phyloP scores from a whole-genome alignment of 2,888 invertebrate species.

The Agrotis segetum region DNA sequence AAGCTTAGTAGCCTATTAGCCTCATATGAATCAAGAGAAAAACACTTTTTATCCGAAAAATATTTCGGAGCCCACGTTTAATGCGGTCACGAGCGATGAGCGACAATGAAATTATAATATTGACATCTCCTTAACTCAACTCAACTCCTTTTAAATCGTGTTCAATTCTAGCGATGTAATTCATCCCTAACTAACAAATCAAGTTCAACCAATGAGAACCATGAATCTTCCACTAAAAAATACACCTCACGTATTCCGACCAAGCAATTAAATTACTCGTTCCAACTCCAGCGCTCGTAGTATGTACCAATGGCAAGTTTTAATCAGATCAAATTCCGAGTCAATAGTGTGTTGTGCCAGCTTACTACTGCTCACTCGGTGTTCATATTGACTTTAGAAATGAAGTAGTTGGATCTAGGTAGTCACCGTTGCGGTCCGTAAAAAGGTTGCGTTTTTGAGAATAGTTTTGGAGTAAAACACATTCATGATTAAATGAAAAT shows the following conservation, averaged over 20 bases:
- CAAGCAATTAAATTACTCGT: constrained; percentile 3
- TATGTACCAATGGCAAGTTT: constrained; percentile 1
- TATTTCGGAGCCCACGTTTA: too few species aligned
- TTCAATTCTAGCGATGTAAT: too few species aligned
- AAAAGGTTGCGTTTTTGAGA: background rate
- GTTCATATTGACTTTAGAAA: constrained; percentile 52
- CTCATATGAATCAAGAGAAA: too few species aligned
- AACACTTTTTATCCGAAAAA: too few species aligned
- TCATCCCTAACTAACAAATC: too few species aligned
- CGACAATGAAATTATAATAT: too few species aligned
- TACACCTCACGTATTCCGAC: background rate
- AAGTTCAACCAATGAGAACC: background rate
- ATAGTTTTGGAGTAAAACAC: background rate
- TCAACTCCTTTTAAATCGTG: too few species aligned
- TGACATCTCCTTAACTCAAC: too few species aligned
- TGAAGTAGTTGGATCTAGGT: constrained; percentile 31
- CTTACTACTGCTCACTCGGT: background rate
- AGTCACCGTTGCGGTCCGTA: background rate
- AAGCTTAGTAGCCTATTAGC: too few species aligned
- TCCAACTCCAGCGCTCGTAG: background rate
- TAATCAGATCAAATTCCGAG: constrained; percentile 30
- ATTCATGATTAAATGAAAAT: too few species aligned
- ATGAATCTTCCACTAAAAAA: background rate
- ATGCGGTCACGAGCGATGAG: too few species aligned
- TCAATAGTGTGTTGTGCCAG: constrained; percentile 8